A percentile compares a stretch with the other conserved stretches of the same genome.
Conservation (phyloP, 2,113 vertebrate genomes). For the Chlorodrepanis virens region DNA sequence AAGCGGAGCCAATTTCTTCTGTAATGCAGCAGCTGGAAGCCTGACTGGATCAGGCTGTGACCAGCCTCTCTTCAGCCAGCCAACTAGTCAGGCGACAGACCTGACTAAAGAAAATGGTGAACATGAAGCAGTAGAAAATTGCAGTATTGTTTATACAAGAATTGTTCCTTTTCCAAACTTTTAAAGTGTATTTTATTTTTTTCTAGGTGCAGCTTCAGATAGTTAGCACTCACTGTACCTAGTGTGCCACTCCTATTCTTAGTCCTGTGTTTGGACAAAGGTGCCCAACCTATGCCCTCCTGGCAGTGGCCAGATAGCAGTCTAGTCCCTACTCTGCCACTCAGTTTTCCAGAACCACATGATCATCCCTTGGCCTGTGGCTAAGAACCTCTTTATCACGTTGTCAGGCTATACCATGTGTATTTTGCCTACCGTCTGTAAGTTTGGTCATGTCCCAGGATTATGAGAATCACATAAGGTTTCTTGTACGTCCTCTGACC, state of each 20-base stretch:
- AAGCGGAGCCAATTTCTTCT: neutral
- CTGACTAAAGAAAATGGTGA: neutral
- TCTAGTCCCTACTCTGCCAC: neutral
- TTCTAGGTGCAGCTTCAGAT: neutral
- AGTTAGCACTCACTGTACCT: neutral
- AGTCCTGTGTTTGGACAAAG: neutral
- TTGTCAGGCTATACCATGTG: neutral
- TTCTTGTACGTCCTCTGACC: neutral
- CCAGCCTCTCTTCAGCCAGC: neutral
- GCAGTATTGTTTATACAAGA: neutral
- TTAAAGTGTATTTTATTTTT: neutral
- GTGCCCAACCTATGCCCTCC: neutral
- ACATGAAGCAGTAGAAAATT: neutral
- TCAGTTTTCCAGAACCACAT: neutral
- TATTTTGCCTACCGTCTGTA: neutral
- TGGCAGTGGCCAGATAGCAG: neutral
- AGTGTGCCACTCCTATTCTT: neutral
- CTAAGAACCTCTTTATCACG: neutral
- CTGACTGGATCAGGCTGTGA: neutral
- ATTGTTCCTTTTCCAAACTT: neutral
- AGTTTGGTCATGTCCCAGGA: neutral
- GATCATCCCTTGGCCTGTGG: neutral
- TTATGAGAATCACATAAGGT: neutral
- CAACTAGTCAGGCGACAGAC: neutral
- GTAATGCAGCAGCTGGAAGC: neutral